Evolutionary conservation across 2,888 invertebrate species (phyloP), one percentile per base, ranked within the genome.

Genomic region (Aphelenchoides bicaudatus): DNA sequence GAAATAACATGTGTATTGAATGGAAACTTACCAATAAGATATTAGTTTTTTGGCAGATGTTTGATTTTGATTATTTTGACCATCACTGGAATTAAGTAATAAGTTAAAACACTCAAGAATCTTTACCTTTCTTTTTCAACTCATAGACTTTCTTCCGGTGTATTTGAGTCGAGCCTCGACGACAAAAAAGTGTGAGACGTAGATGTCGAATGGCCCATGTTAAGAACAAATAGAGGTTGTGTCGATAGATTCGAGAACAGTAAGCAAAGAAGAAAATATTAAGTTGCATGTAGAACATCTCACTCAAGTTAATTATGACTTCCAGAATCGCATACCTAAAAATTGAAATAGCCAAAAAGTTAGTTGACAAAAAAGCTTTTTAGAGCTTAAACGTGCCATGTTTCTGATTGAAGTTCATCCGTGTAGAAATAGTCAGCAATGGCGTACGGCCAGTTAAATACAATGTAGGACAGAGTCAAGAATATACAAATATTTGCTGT

Each of bases 381-480:
- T 49, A 49, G 10, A 2, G 13, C 21, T 39, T 23, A 55, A n/a
- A 38, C 27, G 21, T 1, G 31, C 28, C 2, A n/a, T 8, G 27
- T 8, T 0, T 63, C n/a, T 37, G 39, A 13, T 25, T 2, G 16
- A 4, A 28, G 27, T 38, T 58, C 57, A 27, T 67, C 67, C 10
- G 61, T 55, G 49, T 67, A 67, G 39, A 67, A 64, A 49, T 62
- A 67, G 43, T 67, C 67, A 37, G 66, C 58, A n/a, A 67, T 23
- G 1, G 66, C 63, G 38, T 67, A 67, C 6, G 67, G 67, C 63
- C 67, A 67, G 25, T 67, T 67, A 57, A 64, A 67, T 8, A 63
- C 16, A 29, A 66, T 58, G 54, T 56, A 67, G 2, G 67, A 58
- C 13, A 65, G 29, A 3, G 67, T 61, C 13, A 68, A 61, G 30